Evolutionary conservation across 2,113 vertebrate species (phyloP).

Genomic region (Plecturocebus donacophilus): DNA sequence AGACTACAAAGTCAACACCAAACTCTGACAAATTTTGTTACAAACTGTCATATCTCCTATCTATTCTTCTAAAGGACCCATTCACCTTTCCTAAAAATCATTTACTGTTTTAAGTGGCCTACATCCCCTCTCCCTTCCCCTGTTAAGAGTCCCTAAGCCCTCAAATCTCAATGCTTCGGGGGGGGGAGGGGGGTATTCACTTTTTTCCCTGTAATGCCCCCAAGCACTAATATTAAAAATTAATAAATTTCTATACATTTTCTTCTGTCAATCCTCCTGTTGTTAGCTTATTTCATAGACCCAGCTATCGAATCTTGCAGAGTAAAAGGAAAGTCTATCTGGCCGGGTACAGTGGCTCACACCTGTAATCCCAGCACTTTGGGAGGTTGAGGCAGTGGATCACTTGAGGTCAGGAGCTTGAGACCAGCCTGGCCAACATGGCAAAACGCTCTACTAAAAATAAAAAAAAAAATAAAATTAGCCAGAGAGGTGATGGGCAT

Average conservation of each 20-base stretch:
- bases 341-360: too few relatives aligned
- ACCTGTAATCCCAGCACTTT: too few relatives aligned
- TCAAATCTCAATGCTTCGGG: not conserved
- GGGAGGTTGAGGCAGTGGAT: too few relatives aligned
- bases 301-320: not conserved
- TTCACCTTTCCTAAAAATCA: not conserved
- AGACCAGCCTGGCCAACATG: too few relatives aligned
- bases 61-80: not conserved
- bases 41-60: not conserved
- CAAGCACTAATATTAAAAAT: not conserved
- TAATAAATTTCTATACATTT: not conserved
- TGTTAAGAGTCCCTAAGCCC: not conserved
- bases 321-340: not conserved
- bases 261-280: not conserved
- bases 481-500: too few relatives aligned
- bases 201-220: not conserved
- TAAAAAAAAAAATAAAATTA: too few relatives aligned
- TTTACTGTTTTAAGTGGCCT: not conserved
- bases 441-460: too few relatives aligned
- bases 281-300: not conserved
- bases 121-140: too few relatives aligned
- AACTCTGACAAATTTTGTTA: not conserved
- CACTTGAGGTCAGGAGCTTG: too few relatives aligned
- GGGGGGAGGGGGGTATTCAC: not conserved
- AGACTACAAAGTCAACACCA: not conserved